phyloP scores from a whole-genome alignment of 2,888 invertebrate species.

The Brenthis daphne region DNA sequence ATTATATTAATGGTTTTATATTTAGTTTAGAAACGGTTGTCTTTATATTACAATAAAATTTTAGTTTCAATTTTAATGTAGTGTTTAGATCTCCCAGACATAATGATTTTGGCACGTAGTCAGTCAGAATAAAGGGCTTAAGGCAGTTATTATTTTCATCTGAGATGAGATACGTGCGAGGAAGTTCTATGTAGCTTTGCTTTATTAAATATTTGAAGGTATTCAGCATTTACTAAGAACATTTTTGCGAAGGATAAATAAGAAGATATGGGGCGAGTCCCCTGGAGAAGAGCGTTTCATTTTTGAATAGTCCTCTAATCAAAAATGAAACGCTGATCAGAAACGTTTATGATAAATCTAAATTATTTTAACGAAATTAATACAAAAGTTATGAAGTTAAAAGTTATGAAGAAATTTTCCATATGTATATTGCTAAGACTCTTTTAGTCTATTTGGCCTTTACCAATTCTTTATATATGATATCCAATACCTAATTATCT shows the following conservation, averaged over 20 bases:
- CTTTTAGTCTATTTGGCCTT: too few species aligned
- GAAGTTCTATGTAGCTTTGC: slow-evolving; percentile 30
- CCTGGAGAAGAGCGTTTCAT: too few species aligned
- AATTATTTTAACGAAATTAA: too few species aligned
- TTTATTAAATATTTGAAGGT: slow-evolving; percentile 31
- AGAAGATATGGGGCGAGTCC: neutral
- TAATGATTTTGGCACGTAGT: slow-evolving; percentile 56
- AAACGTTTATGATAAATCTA: too few species aligned
- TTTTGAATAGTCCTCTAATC: too few species aligned
- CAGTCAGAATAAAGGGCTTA: slow-evolving; percentile 42
- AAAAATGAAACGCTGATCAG: too few species aligned
- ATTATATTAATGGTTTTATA: neutral
- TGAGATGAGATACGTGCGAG: slow-evolving; percentile 56
- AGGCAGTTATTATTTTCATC: slow-evolving; percentile 54
- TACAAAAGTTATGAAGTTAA: too few species aligned
- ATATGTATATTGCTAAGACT: too few species aligned
- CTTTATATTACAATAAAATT: slow-evolving; percentile 18
- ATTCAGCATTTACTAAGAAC: slow-evolving; percentile 6
- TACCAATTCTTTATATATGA: too few species aligned
- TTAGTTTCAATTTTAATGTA: neutral
- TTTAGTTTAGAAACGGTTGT: neutral
- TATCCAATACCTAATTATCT: too few species aligned
- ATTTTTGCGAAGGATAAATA: neutral
- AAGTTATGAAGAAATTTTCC: too few species aligned
- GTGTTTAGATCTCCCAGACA: slow-evolving; percentile 27